Evolutionary conservation across 2,797 vertebrate genomes (phyloP).

Genomic region (Intellagama lesueurii): DNA sequence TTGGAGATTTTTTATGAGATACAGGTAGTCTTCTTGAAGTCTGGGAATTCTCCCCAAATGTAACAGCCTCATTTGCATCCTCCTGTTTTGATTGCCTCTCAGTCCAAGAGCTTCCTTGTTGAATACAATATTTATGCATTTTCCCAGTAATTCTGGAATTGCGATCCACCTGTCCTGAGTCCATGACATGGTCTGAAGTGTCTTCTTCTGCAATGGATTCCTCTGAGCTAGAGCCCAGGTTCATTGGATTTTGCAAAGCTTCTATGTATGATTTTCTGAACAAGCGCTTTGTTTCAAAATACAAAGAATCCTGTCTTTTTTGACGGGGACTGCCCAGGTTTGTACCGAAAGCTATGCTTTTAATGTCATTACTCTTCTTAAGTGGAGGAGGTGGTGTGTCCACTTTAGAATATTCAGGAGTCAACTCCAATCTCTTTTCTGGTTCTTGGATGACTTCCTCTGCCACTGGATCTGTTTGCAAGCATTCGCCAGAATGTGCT

Average conservation of each 20-base stretch:
- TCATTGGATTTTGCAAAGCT: constrained; percentile 89
- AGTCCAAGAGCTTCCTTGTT: constrained; percentile 70
- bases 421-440: constrained; percentile 19
- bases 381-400: not conserved
- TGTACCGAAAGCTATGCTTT: constrained; percentile 77
- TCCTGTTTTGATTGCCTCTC: constrained; percentile 70
- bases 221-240: constrained; percentile 87
- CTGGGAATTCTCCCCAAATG: constrained; percentile 68
- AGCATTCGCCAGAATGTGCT: not conserved
- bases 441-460: constrained; percentile 20
- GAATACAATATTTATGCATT: constrained; percentile 25
- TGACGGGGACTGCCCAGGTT: constrained; percentile 79
- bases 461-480: not conserved
- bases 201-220: constrained; percentile 80
- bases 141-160: not conserved
- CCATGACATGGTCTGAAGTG: constrained; percentile 35
- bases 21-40: constrained; percentile 61
- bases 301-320: constrained; percentile 76
- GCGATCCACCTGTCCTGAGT: not conserved
- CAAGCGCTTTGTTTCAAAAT: constrained; percentile 82
- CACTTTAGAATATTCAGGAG: not conserved
- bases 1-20: constrained; percentile 72
- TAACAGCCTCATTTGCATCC: constrained; percentile 70
- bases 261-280: constrained; percentile 91
- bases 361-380: constrained; percentile 53